A percentile compares a stretch with the other conserved stretches of the same genome.
Evolutionary conservation across 1,140 invertebrate species (phyloP).

Genomic region (Drosophila rhopaloa): DNA sequence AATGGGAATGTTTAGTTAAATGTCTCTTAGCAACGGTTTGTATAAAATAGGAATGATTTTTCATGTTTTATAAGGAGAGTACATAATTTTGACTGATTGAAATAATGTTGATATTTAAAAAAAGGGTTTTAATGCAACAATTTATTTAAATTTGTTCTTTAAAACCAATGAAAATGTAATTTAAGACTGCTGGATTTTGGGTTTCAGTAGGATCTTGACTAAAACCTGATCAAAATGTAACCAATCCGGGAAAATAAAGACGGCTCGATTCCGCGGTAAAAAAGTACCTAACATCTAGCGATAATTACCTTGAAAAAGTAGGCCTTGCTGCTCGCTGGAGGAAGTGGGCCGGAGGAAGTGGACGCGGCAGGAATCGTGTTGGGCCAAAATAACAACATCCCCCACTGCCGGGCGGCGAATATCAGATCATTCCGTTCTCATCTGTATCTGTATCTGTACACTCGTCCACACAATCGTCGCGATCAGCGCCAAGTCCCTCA

Average conservation of each 20-base stretch:
- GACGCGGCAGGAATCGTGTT: conserved; percentile 45
- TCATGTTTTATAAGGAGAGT: not conserved
- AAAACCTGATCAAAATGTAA: no score
- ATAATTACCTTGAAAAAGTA: conserved; percentile 71
- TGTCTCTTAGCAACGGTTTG: not conserved
- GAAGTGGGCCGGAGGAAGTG: conserved; percentile 26
- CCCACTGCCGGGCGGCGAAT: conserved; percentile 27
- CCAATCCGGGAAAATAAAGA: no score
- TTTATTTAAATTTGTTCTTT: no score
- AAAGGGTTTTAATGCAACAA: no score
- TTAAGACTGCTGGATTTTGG: no score
- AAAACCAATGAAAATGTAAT: no score
- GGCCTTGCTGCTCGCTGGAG: conserved; percentile 47
- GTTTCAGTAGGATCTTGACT: no score
- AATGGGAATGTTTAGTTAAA: not conserved
- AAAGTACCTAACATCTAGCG: no score
- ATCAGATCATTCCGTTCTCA: conserved; percentile 10
- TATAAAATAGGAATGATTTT: not conserved
- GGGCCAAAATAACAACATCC: conserved; percentile 23
- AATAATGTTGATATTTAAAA: no score
- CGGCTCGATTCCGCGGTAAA: no score
- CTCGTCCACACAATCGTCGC: conserved; percentile 1
- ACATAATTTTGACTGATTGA: no score
- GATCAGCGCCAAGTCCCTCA: not conserved
- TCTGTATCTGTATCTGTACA: conserved; percentile 5